phyloP scores from a whole-genome alignment of 64 coral and sea anemone genomes.

The Astreopora myriophthalma region DNA sequence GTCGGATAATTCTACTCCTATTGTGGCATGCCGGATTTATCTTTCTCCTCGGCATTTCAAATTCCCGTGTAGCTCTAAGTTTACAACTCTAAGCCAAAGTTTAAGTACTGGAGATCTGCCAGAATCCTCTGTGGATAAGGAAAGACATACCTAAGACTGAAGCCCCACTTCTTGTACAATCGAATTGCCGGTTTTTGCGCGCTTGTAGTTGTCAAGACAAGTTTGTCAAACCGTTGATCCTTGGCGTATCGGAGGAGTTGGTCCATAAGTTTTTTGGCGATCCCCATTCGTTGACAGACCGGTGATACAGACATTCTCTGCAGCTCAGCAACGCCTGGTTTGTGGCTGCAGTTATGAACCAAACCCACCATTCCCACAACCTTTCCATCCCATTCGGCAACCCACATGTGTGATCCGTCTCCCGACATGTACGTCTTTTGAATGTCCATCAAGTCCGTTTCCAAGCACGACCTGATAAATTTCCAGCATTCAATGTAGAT shows the following conservation, averaged over 20 bases:
- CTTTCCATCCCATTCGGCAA: conserved; percentile 61
- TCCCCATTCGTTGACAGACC: conserved; percentile 57
- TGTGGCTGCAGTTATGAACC: neutral
- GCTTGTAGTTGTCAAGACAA: conserved; percentile 62
- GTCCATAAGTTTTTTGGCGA: conserved; percentile 57
- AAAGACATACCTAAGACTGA: conserved; percentile 31
- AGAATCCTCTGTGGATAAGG: conserved; percentile 67
- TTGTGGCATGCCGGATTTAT: neutral
- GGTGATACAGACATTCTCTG: conserved; percentile 82
- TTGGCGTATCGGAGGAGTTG: conserved; percentile 56
- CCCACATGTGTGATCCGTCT: conserved; percentile 72
- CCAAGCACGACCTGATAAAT: conserved; percentile 59
- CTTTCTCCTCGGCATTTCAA: neutral
- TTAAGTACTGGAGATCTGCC: conserved; percentile 48
- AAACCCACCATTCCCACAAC: conserved; percentile 84
- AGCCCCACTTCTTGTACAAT: conserved; percentile 70
- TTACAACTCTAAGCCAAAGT: conserved; percentile 35
- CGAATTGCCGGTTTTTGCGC: conserved; percentile 63
- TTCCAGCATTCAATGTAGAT: conserved; percentile 64
- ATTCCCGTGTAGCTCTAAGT: neutral
- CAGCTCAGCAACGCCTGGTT: conserved; percentile 66
- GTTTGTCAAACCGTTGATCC: conserved; percentile 55
- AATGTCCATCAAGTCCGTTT: conserved; percentile 72
- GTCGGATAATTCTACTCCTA: neutral
- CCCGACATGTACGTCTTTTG: conserved; percentile 68